Conservation (phyloP, 2,113 vertebrate genomes). For the Halcyon senegalensis region DNA sequence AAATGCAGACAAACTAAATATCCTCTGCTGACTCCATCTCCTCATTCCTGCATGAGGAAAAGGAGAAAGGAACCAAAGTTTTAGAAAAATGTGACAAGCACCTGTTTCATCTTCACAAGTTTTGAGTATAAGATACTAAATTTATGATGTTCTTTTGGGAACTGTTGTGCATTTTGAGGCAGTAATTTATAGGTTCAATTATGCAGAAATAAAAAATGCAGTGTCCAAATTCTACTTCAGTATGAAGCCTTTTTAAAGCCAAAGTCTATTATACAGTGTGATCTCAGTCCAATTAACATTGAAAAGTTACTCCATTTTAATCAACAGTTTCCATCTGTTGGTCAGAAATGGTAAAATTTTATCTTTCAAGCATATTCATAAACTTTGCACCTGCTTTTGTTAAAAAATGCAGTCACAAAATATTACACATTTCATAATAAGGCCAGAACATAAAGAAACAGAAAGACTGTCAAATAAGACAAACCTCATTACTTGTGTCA, state of each 20-base stretch:
- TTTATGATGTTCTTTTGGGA: not conserved
- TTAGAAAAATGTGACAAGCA: not conserved
- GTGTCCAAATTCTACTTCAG: not conserved
- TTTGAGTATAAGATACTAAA: not conserved
- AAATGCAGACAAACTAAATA: not conserved
- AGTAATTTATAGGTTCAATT: constrained; percentile 13
- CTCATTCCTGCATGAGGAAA: not conserved
- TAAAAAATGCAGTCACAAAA: not conserved
- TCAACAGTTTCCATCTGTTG: not conserved
- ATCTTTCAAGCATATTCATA: not conserved
- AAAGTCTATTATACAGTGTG: not conserved
- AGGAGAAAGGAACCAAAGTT: not conserved
- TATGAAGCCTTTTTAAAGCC: not conserved
- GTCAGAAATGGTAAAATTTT: not conserved
- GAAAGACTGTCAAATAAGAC: not conserved
- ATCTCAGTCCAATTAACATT: constrained; percentile 28
- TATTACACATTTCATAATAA: not conserved
- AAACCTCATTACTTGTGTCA: not conserved
- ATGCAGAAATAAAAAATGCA: constrained; percentile 18
- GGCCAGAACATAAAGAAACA: not conserved
- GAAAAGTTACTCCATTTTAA: constrained; percentile 10
- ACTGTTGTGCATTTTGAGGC: not conserved
- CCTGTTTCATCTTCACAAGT: not conserved
- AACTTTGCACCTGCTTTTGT: not conserved
- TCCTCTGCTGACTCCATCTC: not conserved